A percentile compares a stretch with the other conserved stretches of the same genome.
These are phyloP conservation scores for Pseudomugil tenellus DNA, from an alignment of 2,797 vertebrate species.

Conservation along the genomic window DNA sequence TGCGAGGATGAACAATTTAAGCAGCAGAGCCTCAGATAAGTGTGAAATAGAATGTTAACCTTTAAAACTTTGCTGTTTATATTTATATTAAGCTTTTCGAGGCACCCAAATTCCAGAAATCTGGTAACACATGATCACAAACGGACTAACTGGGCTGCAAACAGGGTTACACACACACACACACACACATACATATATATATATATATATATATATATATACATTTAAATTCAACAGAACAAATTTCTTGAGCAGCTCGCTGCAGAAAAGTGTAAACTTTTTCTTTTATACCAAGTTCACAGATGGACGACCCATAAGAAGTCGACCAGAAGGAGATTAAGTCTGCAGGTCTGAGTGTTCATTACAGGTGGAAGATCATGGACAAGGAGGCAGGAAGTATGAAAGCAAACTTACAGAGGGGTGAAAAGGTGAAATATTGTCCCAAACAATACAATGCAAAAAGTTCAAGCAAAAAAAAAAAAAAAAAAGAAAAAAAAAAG, in stretches of 20 bases:
- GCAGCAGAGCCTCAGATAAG: no score
- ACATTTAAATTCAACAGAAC: neutral
- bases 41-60: no score
- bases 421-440: no score
- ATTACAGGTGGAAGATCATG: neutral
- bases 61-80: no score
- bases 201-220: no score
- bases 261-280: neutral
- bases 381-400: neutral
- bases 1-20: no score
- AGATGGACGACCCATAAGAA: neutral
- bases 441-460: neutral
- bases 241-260: neutral
- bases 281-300: neutral
- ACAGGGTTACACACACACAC: no score
- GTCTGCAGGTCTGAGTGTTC: neutral
- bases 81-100: no score
- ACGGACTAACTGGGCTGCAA: no score
- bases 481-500: neutral
- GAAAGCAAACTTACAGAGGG: neutral
- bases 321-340: neutral
- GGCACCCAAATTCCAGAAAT: no score
- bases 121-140: no score
- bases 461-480: neutral
- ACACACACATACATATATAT: no score